Conservation (phyloP, 2,113 vertebrate species). For the Donacobius atricapilla region DNA sequence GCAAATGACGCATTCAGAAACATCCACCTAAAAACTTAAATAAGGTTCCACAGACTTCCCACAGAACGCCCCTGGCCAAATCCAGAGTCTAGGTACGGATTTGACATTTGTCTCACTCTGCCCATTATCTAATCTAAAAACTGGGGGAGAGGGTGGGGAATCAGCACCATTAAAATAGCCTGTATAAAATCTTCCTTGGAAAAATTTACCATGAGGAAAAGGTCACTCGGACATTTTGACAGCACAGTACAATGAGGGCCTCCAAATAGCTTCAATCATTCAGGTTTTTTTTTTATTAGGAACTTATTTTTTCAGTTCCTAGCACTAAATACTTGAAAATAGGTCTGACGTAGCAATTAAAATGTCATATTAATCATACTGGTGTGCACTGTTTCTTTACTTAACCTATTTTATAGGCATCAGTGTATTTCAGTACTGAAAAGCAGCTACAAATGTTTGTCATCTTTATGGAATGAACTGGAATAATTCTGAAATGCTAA, state of each 20-base stretch:
- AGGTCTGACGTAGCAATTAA: not conserved
- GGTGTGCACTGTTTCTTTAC: not conserved
- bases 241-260: not conserved
- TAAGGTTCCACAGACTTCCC: not conserved
- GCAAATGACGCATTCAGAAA: not conserved
- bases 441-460: not conserved
- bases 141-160: not conserved
- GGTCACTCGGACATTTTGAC: constrained; percentile 47
- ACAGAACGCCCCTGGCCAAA: not conserved
- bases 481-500: not conserved
- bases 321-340: not conserved
- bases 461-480: not conserved
- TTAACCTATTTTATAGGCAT: not conserved
- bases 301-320: not conserved
- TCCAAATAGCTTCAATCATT: not conserved
- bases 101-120: not conserved
- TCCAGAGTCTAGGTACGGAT: not conserved
- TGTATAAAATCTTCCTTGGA: not conserved
- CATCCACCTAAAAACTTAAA: not conserved
- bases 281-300: not conserved
- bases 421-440: not conserved
- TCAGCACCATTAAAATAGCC: not conserved
- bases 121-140: not conserved
- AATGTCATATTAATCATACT: constrained; percentile 15
- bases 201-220: constrained; percentile 22